Evolutionary conservation across 1,140 invertebrate genomes (phyloP).

Genomic region (Achroia grisella): DNA sequence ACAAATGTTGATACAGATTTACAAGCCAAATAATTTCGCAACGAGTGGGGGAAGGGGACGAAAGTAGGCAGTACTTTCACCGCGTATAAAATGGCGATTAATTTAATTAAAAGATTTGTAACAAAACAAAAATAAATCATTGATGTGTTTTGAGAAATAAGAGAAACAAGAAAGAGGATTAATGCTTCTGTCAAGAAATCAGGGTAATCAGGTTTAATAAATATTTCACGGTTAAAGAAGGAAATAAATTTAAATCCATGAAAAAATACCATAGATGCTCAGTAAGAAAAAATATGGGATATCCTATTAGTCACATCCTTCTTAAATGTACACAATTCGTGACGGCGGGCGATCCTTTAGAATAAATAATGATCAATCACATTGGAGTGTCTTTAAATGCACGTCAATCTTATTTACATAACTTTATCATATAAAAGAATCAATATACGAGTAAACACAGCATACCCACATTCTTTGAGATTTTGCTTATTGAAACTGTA

Average conservation of each 20-base stretch:
- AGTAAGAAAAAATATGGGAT: background rate
- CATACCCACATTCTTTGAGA: no score
- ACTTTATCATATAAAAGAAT: no score
- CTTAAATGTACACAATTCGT: slow-evolving; percentile 4
- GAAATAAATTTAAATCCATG: slow-evolving; percentile 6
- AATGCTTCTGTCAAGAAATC: no score
- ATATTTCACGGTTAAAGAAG: slow-evolving; percentile 1
- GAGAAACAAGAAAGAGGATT: no score
- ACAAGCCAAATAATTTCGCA: slow-evolving; percentile 24
- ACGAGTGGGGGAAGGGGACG: slow-evolving; percentile 9
- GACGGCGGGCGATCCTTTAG: background rate
- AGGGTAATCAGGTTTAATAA: no score
- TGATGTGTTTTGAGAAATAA: no score
- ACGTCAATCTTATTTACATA: background rate
- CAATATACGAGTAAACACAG: no score
- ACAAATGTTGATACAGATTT: slow-evolving; percentile 51
- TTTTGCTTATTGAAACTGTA: no score
- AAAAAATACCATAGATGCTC: background rate
- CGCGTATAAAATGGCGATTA: slow-evolving; percentile 9
- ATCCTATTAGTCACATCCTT: slow-evolving; percentile 6
- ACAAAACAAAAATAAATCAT: background rate
- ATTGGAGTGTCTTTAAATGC: background rate
- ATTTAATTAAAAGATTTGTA: background rate
- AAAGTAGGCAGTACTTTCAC: slow-evolving; percentile 36
- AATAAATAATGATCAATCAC: slow-evolving; percentile 3